A percentile compares a stretch with the other conserved stretches of the same genome.
Evolutionary conservation across 2,888 invertebrate genomes (phyloP).

Genomic region (Sylvicola cinctus): DNA sequence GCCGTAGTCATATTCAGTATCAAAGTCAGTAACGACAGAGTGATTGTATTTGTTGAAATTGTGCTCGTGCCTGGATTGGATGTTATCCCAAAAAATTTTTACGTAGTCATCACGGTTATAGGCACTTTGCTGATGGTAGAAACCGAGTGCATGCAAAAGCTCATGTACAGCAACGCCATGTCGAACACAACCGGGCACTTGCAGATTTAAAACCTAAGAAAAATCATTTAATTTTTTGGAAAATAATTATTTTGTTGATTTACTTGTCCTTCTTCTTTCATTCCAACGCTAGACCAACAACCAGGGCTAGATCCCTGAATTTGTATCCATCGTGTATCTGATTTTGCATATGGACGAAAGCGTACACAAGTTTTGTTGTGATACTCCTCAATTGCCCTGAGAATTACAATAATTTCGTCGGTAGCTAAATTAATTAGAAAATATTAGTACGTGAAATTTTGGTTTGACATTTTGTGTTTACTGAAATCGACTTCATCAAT

Average conservation of each 20-base stretch:
- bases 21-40: conserved; percentile 41
- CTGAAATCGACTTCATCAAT: conserved; percentile 31
- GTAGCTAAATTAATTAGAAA: conserved; percentile 15
- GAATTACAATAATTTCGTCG: conserved; percentile 27
- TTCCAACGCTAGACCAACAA: conserved; percentile 47
- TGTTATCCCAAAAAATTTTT: conserved; percentile 51
- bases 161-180: conserved; percentile 55
- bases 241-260: too few relatives aligned
- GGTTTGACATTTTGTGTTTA: conserved; percentile 15
- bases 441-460: conserved; percentile 4
- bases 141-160: conserved; percentile 58
- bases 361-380: conserved; percentile 38
- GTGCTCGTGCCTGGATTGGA: conserved; percentile 25
- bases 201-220: conserved; percentile 29
- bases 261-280: conserved; percentile 33
- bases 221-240: conserved; percentile 15
- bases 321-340: conserved; percentile 34
- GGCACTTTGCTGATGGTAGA: conserved; percentile 66
- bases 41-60: conserved; percentile 44
- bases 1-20: conserved; percentile 44
- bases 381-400: conserved; percentile 31
- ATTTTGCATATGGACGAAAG: conserved; percentile 34
- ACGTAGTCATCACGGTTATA: conserved; percentile 54
- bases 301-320: conserved; percentile 33
- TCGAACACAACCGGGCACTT: conserved; percentile 31